phyloP scores from a whole-genome alignment of 1,140 invertebrate species.

The Cylas formicarius region DNA sequence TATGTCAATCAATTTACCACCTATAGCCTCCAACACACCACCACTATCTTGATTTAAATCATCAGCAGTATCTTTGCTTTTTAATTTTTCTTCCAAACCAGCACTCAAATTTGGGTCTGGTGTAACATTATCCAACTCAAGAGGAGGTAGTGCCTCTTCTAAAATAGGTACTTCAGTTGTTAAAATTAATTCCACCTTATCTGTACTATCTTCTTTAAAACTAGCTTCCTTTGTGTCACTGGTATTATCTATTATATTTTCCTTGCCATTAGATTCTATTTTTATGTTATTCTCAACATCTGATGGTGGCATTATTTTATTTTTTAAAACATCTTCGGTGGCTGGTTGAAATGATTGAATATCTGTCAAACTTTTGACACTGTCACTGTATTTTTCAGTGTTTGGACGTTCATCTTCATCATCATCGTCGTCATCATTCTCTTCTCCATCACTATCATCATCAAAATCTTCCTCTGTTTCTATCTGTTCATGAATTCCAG shows the following conservation, averaged over 20 bases:
- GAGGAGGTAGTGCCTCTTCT: conserved; percentile 1
- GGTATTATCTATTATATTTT: neutral
- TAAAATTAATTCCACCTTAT: neutral
- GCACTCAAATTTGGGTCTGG: too few species aligned
- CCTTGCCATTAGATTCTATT: conserved; percentile 1
- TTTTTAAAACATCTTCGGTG: neutral
- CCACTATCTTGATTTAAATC: too few species aligned
- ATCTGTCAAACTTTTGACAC: neutral
- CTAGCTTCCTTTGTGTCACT: neutral
- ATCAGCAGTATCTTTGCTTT: too few species aligned
- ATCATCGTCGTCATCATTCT: conserved; percentile 25
- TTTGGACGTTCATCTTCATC: conserved; percentile 25
- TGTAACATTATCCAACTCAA: conserved; percentile 2
- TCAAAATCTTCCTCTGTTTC: conserved; percentile 22
- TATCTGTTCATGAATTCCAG: too few species aligned
- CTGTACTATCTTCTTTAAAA: neutral
- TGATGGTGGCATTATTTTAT: conserved; percentile 1
- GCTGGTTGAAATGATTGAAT: neutral
- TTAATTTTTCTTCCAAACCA: too few species aligned
- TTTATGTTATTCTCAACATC: neutral
- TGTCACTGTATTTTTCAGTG: conserved; percentile 1
- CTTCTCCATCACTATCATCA: conserved; percentile 24
- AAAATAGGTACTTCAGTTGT: conserved; percentile 4
- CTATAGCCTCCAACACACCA: too few species aligned
- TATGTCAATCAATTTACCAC: too few species aligned